Conservation (phyloP, 2,797 vertebrate species). For the Aratinga solstitialis region DNA sequence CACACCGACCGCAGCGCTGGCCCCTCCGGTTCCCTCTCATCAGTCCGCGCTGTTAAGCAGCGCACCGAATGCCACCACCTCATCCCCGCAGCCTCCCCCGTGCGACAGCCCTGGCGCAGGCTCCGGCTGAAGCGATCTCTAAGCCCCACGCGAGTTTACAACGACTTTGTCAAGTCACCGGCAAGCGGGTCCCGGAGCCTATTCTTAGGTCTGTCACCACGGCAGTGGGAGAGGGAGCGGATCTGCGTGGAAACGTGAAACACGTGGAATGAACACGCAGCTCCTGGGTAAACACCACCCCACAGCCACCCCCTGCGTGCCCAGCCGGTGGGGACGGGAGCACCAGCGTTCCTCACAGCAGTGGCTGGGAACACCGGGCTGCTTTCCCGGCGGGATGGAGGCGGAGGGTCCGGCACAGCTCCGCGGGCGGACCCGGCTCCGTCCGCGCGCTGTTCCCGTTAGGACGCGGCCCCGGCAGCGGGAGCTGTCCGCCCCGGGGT, state of each 20-base stretch:
- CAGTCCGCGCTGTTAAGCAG: background rate
- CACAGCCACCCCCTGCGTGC: background rate
- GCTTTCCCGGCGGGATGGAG: background rate
- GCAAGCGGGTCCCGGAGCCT: background rate
- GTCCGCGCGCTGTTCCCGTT: accelerated
- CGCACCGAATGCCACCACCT: background rate
- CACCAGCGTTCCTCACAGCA: background rate
- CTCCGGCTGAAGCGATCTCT: accelerated
- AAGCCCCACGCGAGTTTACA: background rate
- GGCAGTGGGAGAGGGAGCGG: background rate
- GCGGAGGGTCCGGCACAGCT: background rate
- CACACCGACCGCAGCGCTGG: background rate
- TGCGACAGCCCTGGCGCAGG: background rate
- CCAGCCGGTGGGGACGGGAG: background rate
- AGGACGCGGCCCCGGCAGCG: background rate
- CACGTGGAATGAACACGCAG: background rate
- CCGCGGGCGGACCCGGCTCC: background rate
- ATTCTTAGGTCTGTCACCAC: background rate
- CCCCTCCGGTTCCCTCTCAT: background rate
- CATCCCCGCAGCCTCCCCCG: background rate
- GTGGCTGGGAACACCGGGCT: too few relatives aligned
- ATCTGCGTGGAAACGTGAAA: background rate
- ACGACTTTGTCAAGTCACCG: slow-evolving; percentile 41
- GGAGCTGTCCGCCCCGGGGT: slow-evolving; percentile 71
- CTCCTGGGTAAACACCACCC: background rate